Evolutionary conservation across 2,797 vertebrate genomes (phyloP), one percentile per base, ranked within the genome.

Genomic region (Sparidentex hasta): DNA sequence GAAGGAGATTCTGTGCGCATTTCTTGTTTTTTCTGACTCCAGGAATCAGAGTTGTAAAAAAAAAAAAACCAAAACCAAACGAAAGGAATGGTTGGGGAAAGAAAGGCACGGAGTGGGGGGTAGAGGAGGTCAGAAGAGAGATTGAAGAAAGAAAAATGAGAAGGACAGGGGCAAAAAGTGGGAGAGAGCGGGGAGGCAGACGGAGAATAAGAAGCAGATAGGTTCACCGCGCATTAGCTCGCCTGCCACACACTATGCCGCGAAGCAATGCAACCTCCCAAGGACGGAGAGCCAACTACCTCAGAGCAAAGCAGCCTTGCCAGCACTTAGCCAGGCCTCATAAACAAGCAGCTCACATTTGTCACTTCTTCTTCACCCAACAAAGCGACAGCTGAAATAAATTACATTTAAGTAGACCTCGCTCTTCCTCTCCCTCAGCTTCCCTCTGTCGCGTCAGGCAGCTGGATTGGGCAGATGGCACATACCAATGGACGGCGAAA

Each of bases 351-450:
- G 82, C 78, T 83, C 52, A 74, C 80, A 94, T 96, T 93, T 94
- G 93, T 96, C 95, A 94, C 95, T 92, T 91, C 90, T 93, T 93
- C 92, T 94, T 94, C 91, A 67, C 85, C 93, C 94, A 94, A 95
- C 90, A 94, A 93, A 95, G 94, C 86, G 93, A 95, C 94, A 95
- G 89, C 74, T 76, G 91, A 95, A 95, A 96, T 94, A 96, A 96
- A 96, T 96, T 94, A 95, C 90, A 93, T 95, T 93, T 93, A 95
- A 92, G 94, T 85, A 86, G 93, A 92, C 78, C 89, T 90, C 74
- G 82, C 92, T 94, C 81, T 65, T 81, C 66, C 75, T 66, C 41
- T 81, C 86, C 90, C 86, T 90, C 85, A 85, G 86, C 81, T 81
- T 86, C 82, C 83, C 23, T 64, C 57, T 71, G 67, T 59, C 29